A percentile compares a stretch with the other conserved stretches of the same genome.
phyloP scores from a whole-genome alignment of 2,888 invertebrate genomes.

The Orthosia incerta region DNA sequence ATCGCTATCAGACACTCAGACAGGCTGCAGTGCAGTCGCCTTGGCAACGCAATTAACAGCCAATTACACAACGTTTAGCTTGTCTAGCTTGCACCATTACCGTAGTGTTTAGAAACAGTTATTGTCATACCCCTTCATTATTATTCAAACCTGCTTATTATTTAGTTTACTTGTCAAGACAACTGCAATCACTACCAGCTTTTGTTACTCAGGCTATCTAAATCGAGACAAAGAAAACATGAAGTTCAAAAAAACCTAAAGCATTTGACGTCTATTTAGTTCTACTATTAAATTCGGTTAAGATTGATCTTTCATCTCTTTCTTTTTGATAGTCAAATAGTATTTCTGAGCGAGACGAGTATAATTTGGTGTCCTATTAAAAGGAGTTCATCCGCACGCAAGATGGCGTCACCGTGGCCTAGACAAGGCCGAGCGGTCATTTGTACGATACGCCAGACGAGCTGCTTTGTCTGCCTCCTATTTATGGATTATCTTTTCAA shows the following conservation, averaged over 20 bases:
- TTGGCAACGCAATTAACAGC: constrained; percentile 80
- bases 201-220: constrained; percentile 19
- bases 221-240: constrained; percentile 60
- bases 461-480: constrained; percentile 81
- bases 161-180: constrained; percentile 32
- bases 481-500: constrained; percentile 72
- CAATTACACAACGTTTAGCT: constrained; percentile 78
- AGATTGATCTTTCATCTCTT: constrained; percentile 71
- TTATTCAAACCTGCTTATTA: constrained; percentile 48
- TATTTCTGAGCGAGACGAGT: constrained; percentile 77
- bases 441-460: constrained; percentile 87
- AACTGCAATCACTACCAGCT: constrained; percentile 30
- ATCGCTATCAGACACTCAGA: constrained; percentile 76
- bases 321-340: constrained; percentile 62
- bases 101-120: constrained; percentile 61
- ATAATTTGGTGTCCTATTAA: constrained; percentile 84
- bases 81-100: constrained; percentile 63
- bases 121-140: constrained; percentile 50
- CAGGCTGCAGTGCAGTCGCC: constrained; percentile 72
- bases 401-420: constrained; percentile 90
- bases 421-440: constrained; percentile 91
- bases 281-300: constrained; percentile 76
- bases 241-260: constrained; percentile 57
- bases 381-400: constrained; percentile 85
- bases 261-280: constrained; percentile 68